These are phyloP conservation scores for Rhabdophis nuchalis DNA, from an alignment of 2,797 vertebrate genomes.

Conservation along the genomic window DNA sequence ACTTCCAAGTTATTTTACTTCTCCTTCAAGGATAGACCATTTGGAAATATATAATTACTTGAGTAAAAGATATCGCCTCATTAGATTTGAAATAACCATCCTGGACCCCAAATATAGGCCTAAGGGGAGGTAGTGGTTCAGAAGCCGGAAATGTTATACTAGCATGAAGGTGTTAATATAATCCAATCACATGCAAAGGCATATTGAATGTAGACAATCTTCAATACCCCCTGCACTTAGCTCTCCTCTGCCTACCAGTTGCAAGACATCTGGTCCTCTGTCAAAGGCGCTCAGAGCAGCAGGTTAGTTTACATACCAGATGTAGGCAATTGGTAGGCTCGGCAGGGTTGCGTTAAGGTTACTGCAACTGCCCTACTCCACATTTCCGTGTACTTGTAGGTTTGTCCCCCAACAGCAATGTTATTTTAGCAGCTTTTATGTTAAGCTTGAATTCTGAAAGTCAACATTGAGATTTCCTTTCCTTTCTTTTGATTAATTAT, in stretches of 20 bases:
- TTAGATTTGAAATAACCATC: neutral
- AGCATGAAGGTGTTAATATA: slow-evolving; percentile 27
- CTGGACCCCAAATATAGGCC: slow-evolving; percentile 16
- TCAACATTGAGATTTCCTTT: slow-evolving; percentile 56
- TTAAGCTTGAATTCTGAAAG: slow-evolving; percentile 60
- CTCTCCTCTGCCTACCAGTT: slow-evolving; percentile 33
- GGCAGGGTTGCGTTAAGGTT: slow-evolving; percentile 51
- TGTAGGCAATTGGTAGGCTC: slow-evolving; percentile 53
- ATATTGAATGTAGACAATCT: slow-evolving; percentile 41
- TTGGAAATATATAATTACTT: neutral
- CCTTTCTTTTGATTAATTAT: slow-evolving; percentile 61
- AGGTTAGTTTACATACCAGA: slow-evolving; percentile 52
- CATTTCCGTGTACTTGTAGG: slow-evolving; percentile 54
- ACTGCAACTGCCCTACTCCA: slow-evolving; percentile 49
- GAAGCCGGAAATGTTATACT: neutral
- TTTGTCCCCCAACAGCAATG: slow-evolving; percentile 46
- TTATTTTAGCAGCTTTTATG: slow-evolving; percentile 62
- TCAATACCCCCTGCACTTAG: slow-evolving; percentile 39
- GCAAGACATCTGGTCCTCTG: slow-evolving; percentile 50
- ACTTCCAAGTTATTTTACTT: neutral
- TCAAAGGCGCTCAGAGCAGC: slow-evolving; percentile 53
- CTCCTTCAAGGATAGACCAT: slow-evolving; percentile 19
- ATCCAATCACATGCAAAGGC: slow-evolving; percentile 46
- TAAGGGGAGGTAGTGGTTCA: slow-evolving; percentile 13
- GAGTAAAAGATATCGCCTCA: slow-evolving; percentile 10